A percentile compares a stretch with the other conserved stretches of the same genome.
Conservation (phyloP, 2,113 vertebrate genomes). For the Megaleporinus macrocephalus region DNA sequence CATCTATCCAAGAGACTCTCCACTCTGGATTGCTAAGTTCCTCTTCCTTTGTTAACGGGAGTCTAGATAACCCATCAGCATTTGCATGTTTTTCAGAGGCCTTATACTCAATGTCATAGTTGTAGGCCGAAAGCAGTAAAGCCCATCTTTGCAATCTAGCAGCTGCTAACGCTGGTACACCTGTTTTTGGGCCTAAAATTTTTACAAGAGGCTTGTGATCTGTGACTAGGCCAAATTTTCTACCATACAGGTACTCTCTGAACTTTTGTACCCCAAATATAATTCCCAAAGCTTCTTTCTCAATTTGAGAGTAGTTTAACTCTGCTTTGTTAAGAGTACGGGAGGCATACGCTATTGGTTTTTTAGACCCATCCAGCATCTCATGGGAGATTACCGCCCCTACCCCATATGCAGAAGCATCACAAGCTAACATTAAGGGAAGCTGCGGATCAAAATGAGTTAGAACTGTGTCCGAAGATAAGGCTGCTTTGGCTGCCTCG, state of each 20-base stretch:
- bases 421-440: constrained; percentile 30
- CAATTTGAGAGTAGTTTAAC: constrained; percentile 21
- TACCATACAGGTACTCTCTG: constrained; percentile 35
- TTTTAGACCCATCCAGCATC: constrained; percentile 20
- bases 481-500: no score
- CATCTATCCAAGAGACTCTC: no score
- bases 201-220: constrained; percentile 36
- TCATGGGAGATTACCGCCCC: constrained; percentile 17
- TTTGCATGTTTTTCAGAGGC: constrained; percentile 31
- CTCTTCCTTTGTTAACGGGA: no score
- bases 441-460: background rate
- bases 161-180: no score
- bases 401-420: constrained; percentile 29
- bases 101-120: constrained; percentile 42
- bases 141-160: constrained; percentile 30
- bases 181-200: constrained; percentile 22
- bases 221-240: constrained; percentile 20
- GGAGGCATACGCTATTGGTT: constrained; percentile 12
- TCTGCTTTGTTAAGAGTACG: constrained; percentile 43
- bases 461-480: background rate
- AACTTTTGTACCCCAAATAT: constrained; percentile 41
- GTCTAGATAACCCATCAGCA: constrained; percentile 32
- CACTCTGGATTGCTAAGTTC: no score
- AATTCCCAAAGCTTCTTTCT: constrained; percentile 25
- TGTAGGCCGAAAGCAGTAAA: constrained; percentile 30